Conservation (phyloP, 2,888 invertebrate species). For the Chrysolina americana region DNA sequence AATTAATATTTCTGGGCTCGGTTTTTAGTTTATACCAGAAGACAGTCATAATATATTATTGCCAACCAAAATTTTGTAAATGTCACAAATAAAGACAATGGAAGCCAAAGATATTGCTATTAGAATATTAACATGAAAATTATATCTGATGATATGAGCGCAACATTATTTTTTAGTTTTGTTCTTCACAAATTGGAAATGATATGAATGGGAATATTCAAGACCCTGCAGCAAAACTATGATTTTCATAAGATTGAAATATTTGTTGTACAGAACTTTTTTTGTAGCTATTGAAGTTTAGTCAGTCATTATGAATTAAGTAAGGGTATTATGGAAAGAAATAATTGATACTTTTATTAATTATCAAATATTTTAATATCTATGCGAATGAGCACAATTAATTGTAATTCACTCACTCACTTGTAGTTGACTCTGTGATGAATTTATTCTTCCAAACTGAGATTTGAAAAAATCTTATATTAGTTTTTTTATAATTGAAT, state of each 20-base stretch:
- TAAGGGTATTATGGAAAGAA: background rate
- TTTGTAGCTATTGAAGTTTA: slow-evolving; percentile 7
- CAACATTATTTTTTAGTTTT: too few relatives aligned
- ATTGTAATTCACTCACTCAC: background rate
- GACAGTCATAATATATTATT: too few relatives aligned
- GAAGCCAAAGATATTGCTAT: too few relatives aligned
- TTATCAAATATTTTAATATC: background rate
- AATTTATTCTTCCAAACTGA: slow-evolving; percentile 12
- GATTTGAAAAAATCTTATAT: too few relatives aligned
- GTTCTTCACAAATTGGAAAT: too few relatives aligned
- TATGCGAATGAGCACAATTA: background rate
- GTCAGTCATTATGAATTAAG: slow-evolving; percentile 6
- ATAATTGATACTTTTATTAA: background rate
- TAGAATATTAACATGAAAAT: too few relatives aligned
- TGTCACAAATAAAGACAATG: too few relatives aligned
- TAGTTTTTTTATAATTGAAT: background rate
- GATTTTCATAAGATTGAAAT: background rate
- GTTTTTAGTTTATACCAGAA: too few relatives aligned
- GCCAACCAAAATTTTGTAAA: too few relatives aligned
- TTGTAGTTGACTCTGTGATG: slow-evolving; percentile 8
- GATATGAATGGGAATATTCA: too few relatives aligned
- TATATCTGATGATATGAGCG: too few relatives aligned
- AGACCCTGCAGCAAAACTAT: background rate
- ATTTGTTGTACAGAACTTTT: background rate
- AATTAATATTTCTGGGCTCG: too few relatives aligned